A percentile compares a stretch with the other conserved stretches of the same genome.
Conservation (phyloP, 2,113 vertebrate species). For the Anolis sagrei region DNA sequence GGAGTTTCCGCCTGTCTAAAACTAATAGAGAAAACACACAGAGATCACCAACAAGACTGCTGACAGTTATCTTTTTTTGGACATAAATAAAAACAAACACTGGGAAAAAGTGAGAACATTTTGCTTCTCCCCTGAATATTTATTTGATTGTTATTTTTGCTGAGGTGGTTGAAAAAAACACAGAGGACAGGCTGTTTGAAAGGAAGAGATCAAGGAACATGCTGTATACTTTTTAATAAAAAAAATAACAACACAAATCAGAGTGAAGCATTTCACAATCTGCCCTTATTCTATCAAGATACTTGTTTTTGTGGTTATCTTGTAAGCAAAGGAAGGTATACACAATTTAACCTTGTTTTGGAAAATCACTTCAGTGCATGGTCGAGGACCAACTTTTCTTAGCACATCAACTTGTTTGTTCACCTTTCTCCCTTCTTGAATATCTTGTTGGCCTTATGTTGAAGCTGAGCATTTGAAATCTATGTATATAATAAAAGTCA, state of each 20-base stretch:
- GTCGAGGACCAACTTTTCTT: background rate
- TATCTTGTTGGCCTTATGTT: too few relatives aligned
- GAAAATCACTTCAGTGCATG: background rate
- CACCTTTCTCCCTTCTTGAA: too few relatives aligned
- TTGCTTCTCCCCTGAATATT: constrained; percentile 24
- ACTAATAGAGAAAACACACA: constrained; percentile 27
- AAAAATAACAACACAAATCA: background rate
- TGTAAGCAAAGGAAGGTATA: background rate
- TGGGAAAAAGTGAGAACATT: background rate
- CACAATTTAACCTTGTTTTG: background rate
- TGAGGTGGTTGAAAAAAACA: background rate
- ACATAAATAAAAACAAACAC: background rate
- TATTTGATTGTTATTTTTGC: constrained; percentile 16
- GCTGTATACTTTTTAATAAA: background rate
- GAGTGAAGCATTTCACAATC: constrained; percentile 14
- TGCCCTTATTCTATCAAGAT: background rate
- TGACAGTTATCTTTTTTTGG: background rate
- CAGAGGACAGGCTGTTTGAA: constrained; percentile 14
- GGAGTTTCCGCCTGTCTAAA: background rate
- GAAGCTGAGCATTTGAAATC: too few relatives aligned
- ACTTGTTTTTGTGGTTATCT: background rate
- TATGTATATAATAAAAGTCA: too few relatives aligned
- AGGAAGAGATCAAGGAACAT: constrained; percentile 13
- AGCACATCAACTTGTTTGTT: too few relatives aligned
- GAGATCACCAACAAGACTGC: background rate